Base-by-base conservation (phyloP, 2,113 vertebrate genomes). In the Nettapus auritus region DNA sequence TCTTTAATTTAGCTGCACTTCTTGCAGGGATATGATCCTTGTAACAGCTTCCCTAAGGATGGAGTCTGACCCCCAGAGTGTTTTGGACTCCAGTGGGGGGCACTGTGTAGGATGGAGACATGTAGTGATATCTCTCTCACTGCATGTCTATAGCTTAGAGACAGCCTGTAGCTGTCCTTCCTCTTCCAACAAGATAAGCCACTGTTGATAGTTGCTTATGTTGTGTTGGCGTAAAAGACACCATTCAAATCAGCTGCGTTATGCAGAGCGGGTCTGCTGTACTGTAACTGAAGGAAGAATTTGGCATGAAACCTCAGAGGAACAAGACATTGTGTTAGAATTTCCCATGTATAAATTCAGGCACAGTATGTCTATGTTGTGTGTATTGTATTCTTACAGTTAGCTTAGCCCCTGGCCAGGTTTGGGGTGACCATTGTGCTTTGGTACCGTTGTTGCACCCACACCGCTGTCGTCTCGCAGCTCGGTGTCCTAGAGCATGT, bases 381-480 rank as follows among this genome's bases (percentile, higher is more conserved):
- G n/a, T 2, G 2, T 52, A 9, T 12, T 83, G 55, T 77, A 36
- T 59, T 80, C 29, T 68, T 2, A 0, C 44, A 17, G 20, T 90
- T 85, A n/a, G 15, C 48, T 92, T 53, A 48, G 21, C 67, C 26
- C 87, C 33, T 82, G 53, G 17, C 64, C 82, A 38, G 20, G 38
- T 85, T 46, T 17, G 78, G 38, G 60, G 18, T 1, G 3, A 19
- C 38, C 3, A 0, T 62, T 75, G 36, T 1, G 1, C 57, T 89
- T 67, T 23, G 62, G 13, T 42, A 64, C 36, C 46, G 29, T 2
- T 25, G 23, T 33, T 11, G 0, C 13, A 78, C 40, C 50, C 36
- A 13, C 0, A 0, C 8, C 38, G 36, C n/a, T 4, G 0, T 18
- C 25, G 8, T 64, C 67, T 74, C 2, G 0, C n/a, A 60, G 42